Percentiles rank a stretch among this genome's conserved stretches.
Conservation (phyloP, 2,888 invertebrate species). For the Phymatocera aterrima region DNA sequence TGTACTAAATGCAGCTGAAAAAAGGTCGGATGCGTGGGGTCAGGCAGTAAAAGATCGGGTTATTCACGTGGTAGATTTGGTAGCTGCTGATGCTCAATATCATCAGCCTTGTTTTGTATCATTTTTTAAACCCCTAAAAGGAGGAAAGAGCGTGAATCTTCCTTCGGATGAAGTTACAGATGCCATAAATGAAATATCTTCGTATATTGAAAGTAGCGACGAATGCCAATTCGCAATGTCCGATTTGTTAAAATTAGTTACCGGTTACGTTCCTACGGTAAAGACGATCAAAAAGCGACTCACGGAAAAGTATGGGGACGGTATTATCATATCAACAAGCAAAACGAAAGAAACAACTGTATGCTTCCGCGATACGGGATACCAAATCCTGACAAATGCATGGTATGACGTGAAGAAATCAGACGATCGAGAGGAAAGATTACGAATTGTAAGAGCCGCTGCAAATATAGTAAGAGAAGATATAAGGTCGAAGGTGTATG, state of each 20-base stretch:
- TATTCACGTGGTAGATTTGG: constrained; percentile 38
- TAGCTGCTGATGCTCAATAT: constrained; percentile 38
- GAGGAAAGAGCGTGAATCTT: neutral
- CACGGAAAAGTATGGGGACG: neutral
- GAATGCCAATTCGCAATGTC: constrained; percentile 39
- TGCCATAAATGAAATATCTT: neutral
- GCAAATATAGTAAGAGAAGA: constrained; percentile 27
- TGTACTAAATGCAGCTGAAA: constrained; percentile 20
- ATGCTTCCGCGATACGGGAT: constrained; percentile 2
- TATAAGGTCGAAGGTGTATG: constrained; percentile 23
- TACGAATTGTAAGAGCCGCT: constrained; percentile 25
- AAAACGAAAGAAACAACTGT: neutral
- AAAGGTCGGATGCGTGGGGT: constrained; percentile 48
- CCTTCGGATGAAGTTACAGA: neutral
- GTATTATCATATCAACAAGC: neutral
- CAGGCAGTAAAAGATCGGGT: constrained; percentile 48
- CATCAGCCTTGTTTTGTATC: constrained; percentile 7
- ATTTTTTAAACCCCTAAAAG: neutral
- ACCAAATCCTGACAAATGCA: constrained; percentile 23
- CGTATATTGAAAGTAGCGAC: neutral
- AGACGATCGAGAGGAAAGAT: constrained; percentile 24
- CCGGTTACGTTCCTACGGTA: constrained; percentile 12
- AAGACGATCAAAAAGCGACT: neutral
- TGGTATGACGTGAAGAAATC: constrained; percentile 7
- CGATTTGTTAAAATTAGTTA: neutral